phyloP scores from a whole-genome alignment of 1,140 invertebrate species.

The Dreissena polymorpha region DNA sequence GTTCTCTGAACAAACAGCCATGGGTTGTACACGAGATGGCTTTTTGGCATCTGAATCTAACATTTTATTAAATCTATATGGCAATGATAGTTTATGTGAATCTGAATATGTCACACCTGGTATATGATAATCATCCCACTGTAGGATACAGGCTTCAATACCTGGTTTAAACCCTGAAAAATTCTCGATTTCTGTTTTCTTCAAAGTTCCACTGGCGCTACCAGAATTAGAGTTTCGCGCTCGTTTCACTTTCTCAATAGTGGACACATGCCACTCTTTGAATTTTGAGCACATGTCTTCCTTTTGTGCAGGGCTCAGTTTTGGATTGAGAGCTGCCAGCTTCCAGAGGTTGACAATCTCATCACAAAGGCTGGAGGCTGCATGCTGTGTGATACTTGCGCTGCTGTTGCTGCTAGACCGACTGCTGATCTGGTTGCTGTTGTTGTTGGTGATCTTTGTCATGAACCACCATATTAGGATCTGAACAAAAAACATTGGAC shows the following conservation, averaged over 20 bases:
- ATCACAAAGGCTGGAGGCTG: conserved; percentile 96
- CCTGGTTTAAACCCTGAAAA: conserved; percentile 98
- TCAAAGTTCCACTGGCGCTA: conserved; percentile 66
- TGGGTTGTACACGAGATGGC: conserved; percentile 72
- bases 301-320: conserved; percentile 92
- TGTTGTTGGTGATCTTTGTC: conserved; percentile 88
- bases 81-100: conserved; percentile 68
- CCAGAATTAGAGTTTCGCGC: conserved; percentile 68
- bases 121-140: conserved; percentile 97
- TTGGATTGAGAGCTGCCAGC: conserved; percentile 95
- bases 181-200: conserved; percentile 90
- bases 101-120: conserved; percentile 82
- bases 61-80: conserved; percentile 71
- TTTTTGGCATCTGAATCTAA: conserved; percentile 73
- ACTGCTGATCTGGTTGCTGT: conserved; percentile 78
- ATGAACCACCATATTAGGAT: conserved; percentile 99
- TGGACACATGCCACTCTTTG: conserved; percentile 93
- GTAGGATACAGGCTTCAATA: conserved; percentile 96
- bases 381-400: conserved; percentile 83
- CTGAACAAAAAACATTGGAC: conserved; percentile 79
- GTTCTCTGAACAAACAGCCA: conserved; percentile 73
- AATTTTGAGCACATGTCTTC: conserved; percentile 81
- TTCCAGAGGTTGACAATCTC: conserved; percentile 98
- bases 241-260: conserved; percentile 90
- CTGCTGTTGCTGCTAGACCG: conserved; percentile 84